phyloP scores from a whole-genome alignment of 2,113 vertebrate genomes.

The Ia io region DNA sequence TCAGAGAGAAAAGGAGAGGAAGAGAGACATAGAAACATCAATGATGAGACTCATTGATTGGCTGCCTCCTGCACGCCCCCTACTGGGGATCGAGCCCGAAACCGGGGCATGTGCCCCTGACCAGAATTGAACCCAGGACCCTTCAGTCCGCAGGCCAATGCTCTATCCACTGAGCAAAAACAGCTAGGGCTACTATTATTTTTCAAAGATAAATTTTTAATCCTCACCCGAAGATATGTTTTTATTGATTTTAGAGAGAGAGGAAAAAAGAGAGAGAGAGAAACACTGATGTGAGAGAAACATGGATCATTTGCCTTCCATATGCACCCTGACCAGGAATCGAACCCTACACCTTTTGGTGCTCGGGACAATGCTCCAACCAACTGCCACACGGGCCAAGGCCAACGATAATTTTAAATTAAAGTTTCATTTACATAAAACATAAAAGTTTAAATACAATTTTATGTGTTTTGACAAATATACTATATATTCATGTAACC shows the following conservation, averaged over 20 bases:
- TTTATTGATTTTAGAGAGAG: too few relatives aligned
- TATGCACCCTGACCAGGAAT: too few relatives aligned
- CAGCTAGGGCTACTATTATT: neutral
- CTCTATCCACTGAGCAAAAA: neutral
- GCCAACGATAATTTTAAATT: neutral
- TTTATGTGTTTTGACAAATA: too few relatives aligned
- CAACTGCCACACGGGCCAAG: neutral
- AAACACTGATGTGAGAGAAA: too few relatives aligned
- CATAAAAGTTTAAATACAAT: neutral
- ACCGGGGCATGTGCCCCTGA: neutral
- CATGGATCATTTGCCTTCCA: too few relatives aligned
- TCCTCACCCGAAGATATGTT: too few relatives aligned
- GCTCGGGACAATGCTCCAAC: neutral
- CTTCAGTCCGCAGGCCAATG: too few relatives aligned
- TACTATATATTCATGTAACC: neutral
- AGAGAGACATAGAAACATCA: neutral
- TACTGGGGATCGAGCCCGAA: neutral
- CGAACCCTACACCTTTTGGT: neutral
- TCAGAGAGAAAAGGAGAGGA: neutral
- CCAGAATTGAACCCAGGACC: neutral
- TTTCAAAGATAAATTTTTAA: neutral
- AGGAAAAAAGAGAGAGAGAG: too few relatives aligned
- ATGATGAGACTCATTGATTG: neutral
- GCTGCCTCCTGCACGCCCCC: neutral
- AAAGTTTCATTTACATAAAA: constrained; percentile 11